Conservation (phyloP, 2,113 vertebrate genomes). For the Lipophrys pholis region DNA sequence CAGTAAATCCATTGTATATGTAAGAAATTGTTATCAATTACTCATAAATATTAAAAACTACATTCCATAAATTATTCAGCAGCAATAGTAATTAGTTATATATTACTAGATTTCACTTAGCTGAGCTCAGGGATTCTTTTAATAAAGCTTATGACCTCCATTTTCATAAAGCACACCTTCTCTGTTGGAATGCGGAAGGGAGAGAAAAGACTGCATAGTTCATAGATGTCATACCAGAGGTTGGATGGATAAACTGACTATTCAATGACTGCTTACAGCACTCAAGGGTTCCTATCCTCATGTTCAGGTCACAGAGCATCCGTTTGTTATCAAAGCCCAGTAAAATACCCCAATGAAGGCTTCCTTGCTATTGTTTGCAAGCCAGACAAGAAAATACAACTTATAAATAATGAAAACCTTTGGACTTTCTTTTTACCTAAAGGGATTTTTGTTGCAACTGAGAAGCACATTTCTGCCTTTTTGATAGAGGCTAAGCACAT, state of each 20-base stretch:
- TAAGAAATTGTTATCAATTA: neutral
- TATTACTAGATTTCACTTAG: neutral
- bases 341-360: neutral
- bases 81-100: neutral
- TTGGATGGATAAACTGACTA: neutral
- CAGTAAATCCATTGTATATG: neutral
- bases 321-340: neutral
- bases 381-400: neutral
- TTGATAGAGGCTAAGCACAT: neutral
- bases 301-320: neutral
- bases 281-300: neutral
- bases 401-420: neutral
- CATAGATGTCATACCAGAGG: neutral
- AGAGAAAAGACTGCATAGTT: neutral
- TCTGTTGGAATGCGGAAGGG: neutral
- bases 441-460: neutral
- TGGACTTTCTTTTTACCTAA: neutral
- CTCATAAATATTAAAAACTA: neutral
- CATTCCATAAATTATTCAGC: conserved; percentile 1
- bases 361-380: neutral
- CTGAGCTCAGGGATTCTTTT: neutral
- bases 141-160: neutral
- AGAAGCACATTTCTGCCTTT: neutral
- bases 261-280: neutral
- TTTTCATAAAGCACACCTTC: neutral